A percentile compares a stretch with the other conserved stretches of the same genome.
Conservation (phyloP, 2,113 vertebrate species). For the Neotragus pygmaeus region DNA sequence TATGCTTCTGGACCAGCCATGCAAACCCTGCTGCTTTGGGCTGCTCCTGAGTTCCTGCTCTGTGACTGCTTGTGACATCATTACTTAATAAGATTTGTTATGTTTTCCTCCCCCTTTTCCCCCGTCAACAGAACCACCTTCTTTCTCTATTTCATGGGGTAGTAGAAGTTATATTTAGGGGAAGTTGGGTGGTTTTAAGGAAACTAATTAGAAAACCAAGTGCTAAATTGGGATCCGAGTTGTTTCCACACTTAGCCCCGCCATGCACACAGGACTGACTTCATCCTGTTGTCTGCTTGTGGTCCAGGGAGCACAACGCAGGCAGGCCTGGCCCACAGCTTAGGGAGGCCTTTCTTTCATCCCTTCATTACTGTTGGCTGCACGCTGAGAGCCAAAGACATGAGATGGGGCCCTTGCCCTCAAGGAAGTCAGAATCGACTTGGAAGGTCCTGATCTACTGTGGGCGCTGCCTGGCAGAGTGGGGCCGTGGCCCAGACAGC, state of each 20-base stretch:
- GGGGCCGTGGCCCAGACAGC: not conserved
- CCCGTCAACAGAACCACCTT: not conserved
- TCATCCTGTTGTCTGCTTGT: not conserved
- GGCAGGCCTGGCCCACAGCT: not conserved
- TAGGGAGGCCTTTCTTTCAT: not conserved
- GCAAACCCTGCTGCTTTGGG: not conserved
- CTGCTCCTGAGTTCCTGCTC: not conserved
- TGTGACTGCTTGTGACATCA: not conserved
- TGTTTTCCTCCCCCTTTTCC: not conserved
- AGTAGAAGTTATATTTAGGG: not conserved
- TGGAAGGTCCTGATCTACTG: not conserved
- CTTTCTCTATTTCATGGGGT: not conserved
- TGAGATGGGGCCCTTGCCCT: too few relatives aligned
- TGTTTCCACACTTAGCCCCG: not conserved
- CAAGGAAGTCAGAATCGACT: not conserved
- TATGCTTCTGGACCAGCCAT: accelerated
- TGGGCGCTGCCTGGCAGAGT: not conserved
- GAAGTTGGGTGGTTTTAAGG: conserved; percentile 7
- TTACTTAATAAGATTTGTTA: not conserved
- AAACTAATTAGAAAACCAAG: not conserved
- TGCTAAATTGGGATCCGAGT: not conserved
- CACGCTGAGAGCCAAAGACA: not conserved
- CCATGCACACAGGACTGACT: not conserved
- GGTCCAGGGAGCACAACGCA: not conserved
- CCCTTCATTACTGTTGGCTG: not conserved